Evolutionary conservation across 2,797 vertebrate genomes (phyloP), one percentile per base, ranked within the genome.

Genomic region (Yasuhikotakia modesta): DNA sequence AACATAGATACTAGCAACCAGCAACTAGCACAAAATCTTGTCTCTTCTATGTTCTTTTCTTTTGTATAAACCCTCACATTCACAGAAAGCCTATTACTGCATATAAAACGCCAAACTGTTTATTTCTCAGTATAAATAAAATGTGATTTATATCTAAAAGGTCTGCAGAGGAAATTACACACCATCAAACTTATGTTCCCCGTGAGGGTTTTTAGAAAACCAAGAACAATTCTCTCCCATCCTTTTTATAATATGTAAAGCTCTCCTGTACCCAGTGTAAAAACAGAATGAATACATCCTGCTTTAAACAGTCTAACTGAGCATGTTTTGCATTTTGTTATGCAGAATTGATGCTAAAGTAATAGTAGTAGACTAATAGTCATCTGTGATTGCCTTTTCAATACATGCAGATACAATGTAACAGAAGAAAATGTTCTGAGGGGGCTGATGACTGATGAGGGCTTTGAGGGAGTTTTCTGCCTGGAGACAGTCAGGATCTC

Each of bases 401-500:
- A 66, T 53, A 45, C 53, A 22, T 21, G 19, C 2, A 22, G 7
- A 60, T 13, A n/a, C 48, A 61, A 43, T 17, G 14, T 13, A 35
- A 53, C 21, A 1, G 22, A 45, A 13, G 60, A 12, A 68, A 24
- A n/a, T 17, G 39, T 68, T 32, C 53, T 70, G 58, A 53, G 46
- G 53, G 66, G 78, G 61, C 32, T 78, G 1, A 55, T 13, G 61
- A 27, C 27, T 35, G 57, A 32, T 5, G 35, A 79, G 72, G 16
- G 24, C 67, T n/a, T 53, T n/a, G 19, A 50, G 50, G 17, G 52
- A 53, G 6, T 17, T 19, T 16, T 79, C 63, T 80, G 78, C 72
- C 66, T 84, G 71, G 84, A 81, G 78, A 85, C 79, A 78, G 84
- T 48, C 76, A 77, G 70, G 45, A 35, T 69, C 43, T 46, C 58